Base-by-base conservation (phyloP, 2,888 invertebrate species). In the Ormyrus labotus region DNA sequence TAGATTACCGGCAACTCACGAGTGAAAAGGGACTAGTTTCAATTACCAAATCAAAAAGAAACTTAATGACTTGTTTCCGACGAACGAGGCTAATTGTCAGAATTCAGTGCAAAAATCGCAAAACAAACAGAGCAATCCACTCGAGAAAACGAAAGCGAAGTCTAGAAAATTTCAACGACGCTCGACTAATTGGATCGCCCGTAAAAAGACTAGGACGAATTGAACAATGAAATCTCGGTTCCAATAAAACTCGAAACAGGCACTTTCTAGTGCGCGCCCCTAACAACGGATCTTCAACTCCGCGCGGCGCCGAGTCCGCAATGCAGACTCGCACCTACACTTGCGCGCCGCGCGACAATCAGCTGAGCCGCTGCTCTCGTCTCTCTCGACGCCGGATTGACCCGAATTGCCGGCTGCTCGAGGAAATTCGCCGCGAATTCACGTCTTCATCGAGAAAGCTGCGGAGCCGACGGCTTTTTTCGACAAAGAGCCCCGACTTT, bases 361-460 rank as follows among this genome's bases (percentile, higher is more conserved):
- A 34, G 34, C 2, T 2, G 34, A 34, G 34, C 34, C 4, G 34
- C 34, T 4, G n/a, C n/a, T 11, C n/a, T 9, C 58, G 9, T 58
- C 60, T 60, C 60, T 60, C 60, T 34, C 13, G 60, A 34, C 45
- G 60, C 19, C 47, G 55, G 61, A 71, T 72, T 63, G 71, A 72
- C 71, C 71, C 71, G 53, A 72, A 72, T 72, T 45, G 61, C 60
- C 11, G 60, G 50, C 67, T 53, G 53, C 67, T 67, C 45, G 68
- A 47, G 50, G 50, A 60, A 70, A 70, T 70, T 70, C 70, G 48
- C 48, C 10, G 60, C 60, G 47, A 8, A 34, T 60, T 70, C 63
- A 72, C 71, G 51, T 72, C 61, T 63, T 72, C 61, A 72, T 72
- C 61, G 71, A 0, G 10, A 6, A n/a, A 9, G 53, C 10, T 34